phyloP scores from a whole-genome alignment of 2,888 invertebrate species.

The Synergus itoensis region DNA sequence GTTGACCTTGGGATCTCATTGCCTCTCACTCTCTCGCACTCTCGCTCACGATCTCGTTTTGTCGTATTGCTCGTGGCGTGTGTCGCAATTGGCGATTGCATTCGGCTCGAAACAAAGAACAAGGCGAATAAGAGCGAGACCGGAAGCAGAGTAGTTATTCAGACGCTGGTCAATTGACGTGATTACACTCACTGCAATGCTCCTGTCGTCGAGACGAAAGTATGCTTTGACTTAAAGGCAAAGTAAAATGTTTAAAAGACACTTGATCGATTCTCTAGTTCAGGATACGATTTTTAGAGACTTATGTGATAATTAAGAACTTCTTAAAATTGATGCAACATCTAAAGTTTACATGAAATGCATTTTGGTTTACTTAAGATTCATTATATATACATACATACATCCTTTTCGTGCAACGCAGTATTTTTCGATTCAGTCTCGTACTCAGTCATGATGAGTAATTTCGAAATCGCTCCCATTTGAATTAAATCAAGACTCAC shows the following conservation, averaged over 20 bases:
- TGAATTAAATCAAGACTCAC: not conserved
- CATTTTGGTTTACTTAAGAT: not conserved
- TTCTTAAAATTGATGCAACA: not conserved
- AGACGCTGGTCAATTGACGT: slow-evolving; percentile 64
- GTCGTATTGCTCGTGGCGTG: slow-evolving; percentile 22
- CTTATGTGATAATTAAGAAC: too few species aligned
- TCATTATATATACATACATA: too few species aligned
- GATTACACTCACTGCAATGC: slow-evolving; percentile 62
- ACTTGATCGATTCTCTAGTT: not conserved
- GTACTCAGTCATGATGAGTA: not conserved
- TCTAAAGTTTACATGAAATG: not conserved
- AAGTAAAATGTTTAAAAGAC: not conserved
- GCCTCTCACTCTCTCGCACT: slow-evolving; percentile 26
- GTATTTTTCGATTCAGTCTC: not conserved
- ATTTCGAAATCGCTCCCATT: not conserved
- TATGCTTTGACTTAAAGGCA: slow-evolving; percentile 41
- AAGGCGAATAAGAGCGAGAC: slow-evolving; percentile 59
- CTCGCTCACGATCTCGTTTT: slow-evolving; percentile 24
- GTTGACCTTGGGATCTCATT: slow-evolving; percentile 44
- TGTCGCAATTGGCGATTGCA: slow-evolving; percentile 36
- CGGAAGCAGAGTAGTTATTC: slow-evolving; percentile 67
- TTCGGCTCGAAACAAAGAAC: slow-evolving; percentile 51
- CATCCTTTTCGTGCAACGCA: not conserved
- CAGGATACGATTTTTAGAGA: not conserved
- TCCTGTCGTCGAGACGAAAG: slow-evolving; percentile 58